Evolutionary conservation across 2,797 vertebrate genomes (phyloP), one percentile per base, ranked within the genome.

Genomic region (Aselliscus stoliczkanus): DNA sequence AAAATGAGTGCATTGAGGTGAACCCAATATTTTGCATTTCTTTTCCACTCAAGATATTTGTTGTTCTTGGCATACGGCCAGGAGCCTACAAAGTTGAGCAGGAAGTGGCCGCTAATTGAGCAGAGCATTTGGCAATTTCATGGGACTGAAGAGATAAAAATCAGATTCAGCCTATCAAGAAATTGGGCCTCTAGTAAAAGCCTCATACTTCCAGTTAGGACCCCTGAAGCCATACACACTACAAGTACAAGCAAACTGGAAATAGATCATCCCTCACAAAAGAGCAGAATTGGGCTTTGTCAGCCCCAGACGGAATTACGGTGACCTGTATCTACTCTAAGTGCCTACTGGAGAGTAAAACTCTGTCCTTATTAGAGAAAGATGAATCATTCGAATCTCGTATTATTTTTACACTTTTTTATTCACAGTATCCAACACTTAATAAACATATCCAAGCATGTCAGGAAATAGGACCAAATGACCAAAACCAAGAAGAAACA

Each of bases 401-500:
- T 29, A 75, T 87, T 84, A 70, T 86, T 39, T 83, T 60, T 56
- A 12, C 4, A 73, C 20, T 10, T 65, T 88, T 64, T 79, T 76
- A 93, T 89, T 93, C 13, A 70, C 21, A 93, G 18, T 76, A 1
- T 88, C 31, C 79, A 39, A 23, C n/a, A 18, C 76, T 75, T 65
- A 87, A 52, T 80, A 84, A 58, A 96, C 92, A 54, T 82, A 58
- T 76, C 11, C 52, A 70, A 88, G 20, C 11, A 47, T 62, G 12
- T 42, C 20, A 93, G 27, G 25, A 92, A 88, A 56, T 20, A 92
- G 44, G 21, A 79, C 15, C 14, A 83, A 75, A 83, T 67, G 39
- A 81, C 39, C 42, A 69, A 94, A 93, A 65, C 17, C 15, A 95
- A 96, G 27, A 84, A 76, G 52, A 94, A 87, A 88, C 69, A 81